Evolutionary conservation across 2,113 vertebrate genomes (phyloP).

Genomic region (Paratilapia polleni): DNA sequence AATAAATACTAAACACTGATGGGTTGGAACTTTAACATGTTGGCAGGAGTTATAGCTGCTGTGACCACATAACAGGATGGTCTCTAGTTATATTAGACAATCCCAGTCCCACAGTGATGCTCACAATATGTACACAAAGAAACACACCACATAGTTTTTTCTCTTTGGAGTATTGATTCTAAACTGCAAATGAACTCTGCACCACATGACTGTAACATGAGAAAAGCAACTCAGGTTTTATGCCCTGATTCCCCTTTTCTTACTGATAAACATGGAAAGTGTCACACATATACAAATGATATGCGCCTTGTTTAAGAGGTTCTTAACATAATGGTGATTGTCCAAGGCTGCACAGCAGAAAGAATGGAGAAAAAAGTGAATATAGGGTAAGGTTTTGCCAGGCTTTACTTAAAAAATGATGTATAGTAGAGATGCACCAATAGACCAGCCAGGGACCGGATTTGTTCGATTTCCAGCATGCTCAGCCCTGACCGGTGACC

Average conservation of each 20-base stretch:
- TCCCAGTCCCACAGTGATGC: background rate
- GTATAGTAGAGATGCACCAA: background rate
- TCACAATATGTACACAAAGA: background rate
- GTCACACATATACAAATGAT: background rate
- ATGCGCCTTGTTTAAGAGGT: background rate
- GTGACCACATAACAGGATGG: no score
- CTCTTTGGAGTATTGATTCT: constrained; percentile 23
- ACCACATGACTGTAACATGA: constrained; percentile 22
- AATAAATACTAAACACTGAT: no score
- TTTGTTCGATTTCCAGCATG: background rate
- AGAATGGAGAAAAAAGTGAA: background rate
- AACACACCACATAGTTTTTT: background rate
- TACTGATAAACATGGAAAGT: background rate
- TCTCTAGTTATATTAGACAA: background rate
- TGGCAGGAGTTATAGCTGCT: no score
- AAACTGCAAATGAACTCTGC: constrained; percentile 42
- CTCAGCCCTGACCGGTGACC: background rate
- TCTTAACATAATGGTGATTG: background rate
- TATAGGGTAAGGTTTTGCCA: background rate
- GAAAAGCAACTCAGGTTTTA: constrained; percentile 4
- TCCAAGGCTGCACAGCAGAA: background rate
- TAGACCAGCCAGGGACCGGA: background rate
- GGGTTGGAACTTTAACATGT: no score
- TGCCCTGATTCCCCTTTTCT: background rate
- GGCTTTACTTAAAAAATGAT: background rate